Base-by-base conservation (phyloP, 2,113 vertebrate species). In the Myotis davidii region DNA sequence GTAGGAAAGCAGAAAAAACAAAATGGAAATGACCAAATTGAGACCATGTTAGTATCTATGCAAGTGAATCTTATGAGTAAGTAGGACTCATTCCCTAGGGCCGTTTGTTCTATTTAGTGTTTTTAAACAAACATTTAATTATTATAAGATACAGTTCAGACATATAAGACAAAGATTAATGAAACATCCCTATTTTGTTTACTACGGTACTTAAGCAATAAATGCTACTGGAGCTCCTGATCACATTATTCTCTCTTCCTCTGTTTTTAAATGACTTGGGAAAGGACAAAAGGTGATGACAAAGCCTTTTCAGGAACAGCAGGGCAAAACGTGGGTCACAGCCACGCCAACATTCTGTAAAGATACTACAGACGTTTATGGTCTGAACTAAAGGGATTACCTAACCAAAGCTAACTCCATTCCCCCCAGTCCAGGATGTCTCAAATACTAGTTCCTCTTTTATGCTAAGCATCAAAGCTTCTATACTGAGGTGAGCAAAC, bases 231-330 rank as follows among this genome's bases (percentile, higher is more conserved):
- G 27, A 73, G 59, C 8, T 34, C 74, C 59, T 27, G 45, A 42
- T 56, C 88, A 45, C 39, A 54, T 81, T 74, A 14, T 85, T 65
- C 27, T 86, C n/a, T 82, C 59, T 70, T 17, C 73, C 27, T 69
- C 37, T 82, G 56, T 91, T 88, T 93, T 88, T 90, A 90, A 86
- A 72, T 84, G 70, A 65, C n/a, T 90, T 93, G 23, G 48, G n/a
- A 70, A 93, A 87, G 54, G 83, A 91, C 64, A 84, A 83, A 73
- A 82, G 11, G n/a, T 10, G 54, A 52, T 12, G 5, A 39, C 54
- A 83, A 65, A 73, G 16, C 32, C 52, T 90, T 84, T 61, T 78
- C 65, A 84, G 61, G 56, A n/a, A 78, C 39, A 25, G 18, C 85
- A 59, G 37, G 72, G 14, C 23, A 64, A 93, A 79, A 67, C 27